These are phyloP conservation scores for Plecturocebus donacophilus DNA, from an alignment of 2,113 vertebrate genomes.

Conservation along the genomic window DNA sequence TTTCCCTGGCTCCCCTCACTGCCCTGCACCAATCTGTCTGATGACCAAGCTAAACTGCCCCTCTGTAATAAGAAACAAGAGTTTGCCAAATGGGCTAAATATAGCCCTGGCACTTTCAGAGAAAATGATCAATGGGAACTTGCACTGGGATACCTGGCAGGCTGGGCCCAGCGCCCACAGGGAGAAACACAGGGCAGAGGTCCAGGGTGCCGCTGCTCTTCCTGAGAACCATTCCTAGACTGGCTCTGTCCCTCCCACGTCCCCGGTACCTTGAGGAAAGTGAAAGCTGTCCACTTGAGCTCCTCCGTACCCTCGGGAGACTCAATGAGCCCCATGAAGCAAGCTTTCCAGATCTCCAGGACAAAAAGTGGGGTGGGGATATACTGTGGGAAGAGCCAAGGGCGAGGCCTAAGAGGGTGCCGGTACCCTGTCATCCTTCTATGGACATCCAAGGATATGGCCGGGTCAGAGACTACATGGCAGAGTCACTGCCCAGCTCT, in stretches of 20 bases:
- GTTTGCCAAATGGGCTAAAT: not conserved
- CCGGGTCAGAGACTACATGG: not conserved
- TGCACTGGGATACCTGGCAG: not conserved
- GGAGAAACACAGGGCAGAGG: not conserved
- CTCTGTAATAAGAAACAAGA: not conserved
- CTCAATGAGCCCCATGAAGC: conserved; percentile 98
- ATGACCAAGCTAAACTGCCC: not conserved
- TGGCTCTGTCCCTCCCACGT: rapidly evolving
- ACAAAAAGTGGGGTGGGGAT: conserved; percentile 94
- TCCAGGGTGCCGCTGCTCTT: not conserved
- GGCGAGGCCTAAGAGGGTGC: not conserved
- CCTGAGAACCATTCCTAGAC: not conserved
- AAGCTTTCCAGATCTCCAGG: conserved; percentile 98
- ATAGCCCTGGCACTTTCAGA: not conserved
- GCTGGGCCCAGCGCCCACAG: not conserved
- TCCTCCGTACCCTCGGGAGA: conserved; percentile 98
- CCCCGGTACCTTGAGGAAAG: conserved; percentile 93
- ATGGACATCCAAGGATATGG: not conserved
- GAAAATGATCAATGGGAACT: not conserved
- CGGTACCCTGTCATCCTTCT: not conserved
- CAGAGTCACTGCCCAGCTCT: not conserved
- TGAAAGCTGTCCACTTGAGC: conserved; percentile 99
- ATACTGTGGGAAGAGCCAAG: conserved; percentile 80
- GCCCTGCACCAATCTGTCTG: not conserved
- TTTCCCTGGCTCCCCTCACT: not conserved